phyloP scores from a whole-genome alignment of 1,140 invertebrate species.

The Trigoniulus corallinus region DNA sequence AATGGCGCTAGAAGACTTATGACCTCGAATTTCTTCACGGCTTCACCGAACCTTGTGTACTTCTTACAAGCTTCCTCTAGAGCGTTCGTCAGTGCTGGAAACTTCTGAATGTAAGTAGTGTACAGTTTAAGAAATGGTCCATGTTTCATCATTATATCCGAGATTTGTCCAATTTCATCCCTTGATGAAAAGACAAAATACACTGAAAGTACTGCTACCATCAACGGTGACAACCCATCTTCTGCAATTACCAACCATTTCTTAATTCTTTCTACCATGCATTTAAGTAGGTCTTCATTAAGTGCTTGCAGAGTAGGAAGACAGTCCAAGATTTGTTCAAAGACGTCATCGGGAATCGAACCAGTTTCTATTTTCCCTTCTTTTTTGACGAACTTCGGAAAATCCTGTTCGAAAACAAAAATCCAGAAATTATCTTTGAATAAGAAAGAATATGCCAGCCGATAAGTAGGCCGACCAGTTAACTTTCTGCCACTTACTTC shows the following conservation, averaged over 20 bases:
- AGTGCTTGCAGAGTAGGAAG: constrained; percentile 38
- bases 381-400: constrained; percentile 44
- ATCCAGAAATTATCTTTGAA: no score
- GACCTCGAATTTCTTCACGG: constrained; percentile 48
- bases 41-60: constrained; percentile 39
- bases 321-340: constrained; percentile 38
- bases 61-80: constrained; percentile 43
- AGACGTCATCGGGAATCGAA: constrained; percentile 30
- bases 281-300: constrained; percentile 46
- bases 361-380: constrained; percentile 19
- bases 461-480: no score
- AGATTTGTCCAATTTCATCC: constrained; percentile 36
- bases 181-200: no score
- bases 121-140: constrained; percentile 60
- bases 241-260: constrained; percentile 31
- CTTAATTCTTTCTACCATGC: constrained; percentile 41
- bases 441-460: no score
- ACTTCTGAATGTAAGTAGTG: constrained; percentile 50
- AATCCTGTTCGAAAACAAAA: no score
- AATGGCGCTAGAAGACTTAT: no score
- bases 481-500: constrained; percentile 31
- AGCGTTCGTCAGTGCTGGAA: constrained; percentile 40
- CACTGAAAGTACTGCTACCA: constrained; percentile 7
- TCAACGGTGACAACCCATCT: neutral
- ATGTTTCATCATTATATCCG: constrained; percentile 57